A percentile compares a stretch with the other conserved stretches of the same genome.
Evolutionary conservation across 2,797 vertebrate species (phyloP).

Genomic region (Pseudochirops corinnae): DNA sequence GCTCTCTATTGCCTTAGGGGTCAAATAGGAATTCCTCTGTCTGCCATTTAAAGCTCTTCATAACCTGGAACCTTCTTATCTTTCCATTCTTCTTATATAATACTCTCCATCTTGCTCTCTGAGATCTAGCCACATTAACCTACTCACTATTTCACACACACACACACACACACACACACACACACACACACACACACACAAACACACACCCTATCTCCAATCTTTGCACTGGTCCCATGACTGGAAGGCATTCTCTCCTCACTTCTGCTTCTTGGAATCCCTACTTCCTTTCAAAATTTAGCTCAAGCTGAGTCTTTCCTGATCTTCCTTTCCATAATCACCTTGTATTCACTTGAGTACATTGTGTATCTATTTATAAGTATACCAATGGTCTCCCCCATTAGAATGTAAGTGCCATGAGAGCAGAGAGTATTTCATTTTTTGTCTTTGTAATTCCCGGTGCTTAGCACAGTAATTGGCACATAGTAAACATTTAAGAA

Average conservation of each 20-base stretch:
- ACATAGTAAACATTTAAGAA: not conserved
- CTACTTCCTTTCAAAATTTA: not conserved
- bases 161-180: not conserved
- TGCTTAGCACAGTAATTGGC: not conserved
- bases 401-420: not conserved
- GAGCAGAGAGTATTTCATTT: not conserved
- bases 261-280: not conserved
- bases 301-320: not conserved
- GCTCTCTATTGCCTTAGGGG: not conserved
- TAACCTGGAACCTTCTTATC: not conserved
- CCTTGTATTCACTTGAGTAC: not conserved
- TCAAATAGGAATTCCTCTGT: not conserved
- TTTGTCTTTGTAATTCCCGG: not conserved
- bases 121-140: not conserved
- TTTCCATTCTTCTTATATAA: not conserved
- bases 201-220: not conserved
- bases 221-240: not conserved
- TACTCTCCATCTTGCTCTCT: not conserved
- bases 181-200: not conserved
- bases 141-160: not conserved
- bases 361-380: not conserved
- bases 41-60: not conserved
- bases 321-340: not conserved
- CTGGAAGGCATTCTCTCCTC: not conserved
- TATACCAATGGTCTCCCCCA: not conserved